A percentile compares a stretch with the other conserved stretches of the same genome.
phyloP scores from a whole-genome alignment of 1,140 invertebrate genomes.

The Anoplolepis gracilipes region DNA sequence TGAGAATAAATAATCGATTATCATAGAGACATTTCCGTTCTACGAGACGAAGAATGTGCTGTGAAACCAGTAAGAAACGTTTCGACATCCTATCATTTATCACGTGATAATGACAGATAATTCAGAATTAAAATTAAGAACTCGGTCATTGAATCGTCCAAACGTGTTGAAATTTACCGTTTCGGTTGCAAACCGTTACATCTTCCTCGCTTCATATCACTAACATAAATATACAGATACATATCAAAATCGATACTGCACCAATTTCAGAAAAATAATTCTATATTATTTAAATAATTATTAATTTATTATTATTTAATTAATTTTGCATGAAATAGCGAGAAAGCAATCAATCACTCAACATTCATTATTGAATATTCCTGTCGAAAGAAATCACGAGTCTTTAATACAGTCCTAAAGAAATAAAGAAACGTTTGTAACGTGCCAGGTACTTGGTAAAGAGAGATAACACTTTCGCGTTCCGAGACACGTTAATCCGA shows the following conservation, averaged over 20 bases:
- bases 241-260: not conserved
- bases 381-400: not conserved
- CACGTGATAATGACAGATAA: not conserved
- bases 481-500: constrained; percentile 59
- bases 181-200: not conserved
- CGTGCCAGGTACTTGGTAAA: constrained; percentile 21
- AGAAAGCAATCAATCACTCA: not conserved
- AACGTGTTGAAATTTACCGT: not conserved
- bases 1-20: constrained; percentile 33
- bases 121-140: constrained; percentile 5
- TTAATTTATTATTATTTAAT: too few species aligned
- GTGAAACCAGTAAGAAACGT: not conserved
- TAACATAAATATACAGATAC: not conserved
- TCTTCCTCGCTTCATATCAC: not conserved
- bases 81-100: constrained; percentile 1
- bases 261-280: not conserved
- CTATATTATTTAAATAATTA: too few species aligned
- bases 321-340: not conserved
- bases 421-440: constrained; percentile 30
- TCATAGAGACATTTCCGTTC: constrained; percentile 8
- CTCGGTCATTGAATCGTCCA: not conserved
- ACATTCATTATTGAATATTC: not conserved
- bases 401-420: not conserved
- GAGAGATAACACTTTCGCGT: constrained; percentile 25
- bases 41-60: not conserved